Evolutionary conservation across 1,140 invertebrate species (phyloP), one percentile per base, ranked within the genome.

Genomic region (Episyrphus balteatus): DNA sequence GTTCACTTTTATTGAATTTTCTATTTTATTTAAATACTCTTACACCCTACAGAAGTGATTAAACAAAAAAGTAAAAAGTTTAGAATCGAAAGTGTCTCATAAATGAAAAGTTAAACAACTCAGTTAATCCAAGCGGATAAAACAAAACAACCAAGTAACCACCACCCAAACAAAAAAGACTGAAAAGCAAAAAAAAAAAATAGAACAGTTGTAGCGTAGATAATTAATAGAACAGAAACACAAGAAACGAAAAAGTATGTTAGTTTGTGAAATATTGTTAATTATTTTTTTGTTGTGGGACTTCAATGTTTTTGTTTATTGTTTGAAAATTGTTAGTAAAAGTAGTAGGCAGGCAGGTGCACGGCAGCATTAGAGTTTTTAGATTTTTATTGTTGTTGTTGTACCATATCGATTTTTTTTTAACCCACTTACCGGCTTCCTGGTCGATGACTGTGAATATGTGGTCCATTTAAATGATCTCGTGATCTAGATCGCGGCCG

Each of bases 401-500:
- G 3, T 13, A 41, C 13, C 26, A 12, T 7, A 19, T 13, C 36
- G 15, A 18, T 39, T 40, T n/a, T 17, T 17, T 42, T 34, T 19
- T 32, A 48, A 54, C 49, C 50, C 58, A 65, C 64, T 68, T 64
- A 68, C 66, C 66, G 68, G 63, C 75, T 77, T 49, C 75, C 72
- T n/a, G 75, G 75, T 57, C 74, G 64, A 45, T 75, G 75, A 18
- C 71, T 70, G 57, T 73, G 65, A 51, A 68, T 60, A 57, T 68
- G 65, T 51, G 63, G 55, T 48, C 60, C 48, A 50, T 65, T 68
- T 14, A 68, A 53, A 46, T 76, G 72, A 53, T 76, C 75, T 44
- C 76, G 68, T 32, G 80, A 80, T 55, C 80, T 70, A 42, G 78
- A 78, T 46, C 78, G 66, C 17, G 83, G 82, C 53, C 82, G 71